Conservation (phyloP, 2,113 vertebrate species). For the Pomatorhinus ruficollis region DNA sequence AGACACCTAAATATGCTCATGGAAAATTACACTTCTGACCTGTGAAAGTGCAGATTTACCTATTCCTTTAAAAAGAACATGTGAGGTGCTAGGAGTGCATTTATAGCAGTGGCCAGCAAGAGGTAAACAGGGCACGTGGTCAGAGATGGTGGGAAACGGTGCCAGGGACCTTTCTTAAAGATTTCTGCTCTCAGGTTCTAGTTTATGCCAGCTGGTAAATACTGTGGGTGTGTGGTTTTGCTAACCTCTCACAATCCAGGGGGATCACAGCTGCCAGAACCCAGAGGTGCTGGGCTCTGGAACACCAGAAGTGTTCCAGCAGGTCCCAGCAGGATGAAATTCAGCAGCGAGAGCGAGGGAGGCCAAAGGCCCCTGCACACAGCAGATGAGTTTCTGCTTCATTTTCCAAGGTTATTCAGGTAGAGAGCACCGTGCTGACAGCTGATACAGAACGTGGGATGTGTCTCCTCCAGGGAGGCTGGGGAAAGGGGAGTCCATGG, state of each 20-base stretch:
- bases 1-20: neutral
- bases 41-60: neutral
- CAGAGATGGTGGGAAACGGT: neutral
- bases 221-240: neutral
- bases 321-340: neutral
- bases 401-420: neutral
- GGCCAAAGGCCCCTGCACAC: neutral
- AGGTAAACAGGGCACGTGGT: rapidly evolving
- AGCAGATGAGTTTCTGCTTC: neutral
- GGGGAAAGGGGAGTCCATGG: neutral
- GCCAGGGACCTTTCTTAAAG: neutral
- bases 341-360: neutral
- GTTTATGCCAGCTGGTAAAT: neutral
- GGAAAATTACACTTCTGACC: neutral
- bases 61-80: neutral
- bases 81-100: neutral
- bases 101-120: neutral
- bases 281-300: neutral
- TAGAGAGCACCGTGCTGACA: neutral
- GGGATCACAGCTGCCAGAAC: neutral
- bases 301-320: neutral
- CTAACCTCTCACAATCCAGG: neutral
- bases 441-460: neutral
- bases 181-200: neutral
- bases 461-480: neutral